Percentiles rank a stretch among this genome's conserved stretches.
phyloP scores from a whole-genome alignment of 2,888 invertebrate genomes.

The Pandemis heparana region DNA sequence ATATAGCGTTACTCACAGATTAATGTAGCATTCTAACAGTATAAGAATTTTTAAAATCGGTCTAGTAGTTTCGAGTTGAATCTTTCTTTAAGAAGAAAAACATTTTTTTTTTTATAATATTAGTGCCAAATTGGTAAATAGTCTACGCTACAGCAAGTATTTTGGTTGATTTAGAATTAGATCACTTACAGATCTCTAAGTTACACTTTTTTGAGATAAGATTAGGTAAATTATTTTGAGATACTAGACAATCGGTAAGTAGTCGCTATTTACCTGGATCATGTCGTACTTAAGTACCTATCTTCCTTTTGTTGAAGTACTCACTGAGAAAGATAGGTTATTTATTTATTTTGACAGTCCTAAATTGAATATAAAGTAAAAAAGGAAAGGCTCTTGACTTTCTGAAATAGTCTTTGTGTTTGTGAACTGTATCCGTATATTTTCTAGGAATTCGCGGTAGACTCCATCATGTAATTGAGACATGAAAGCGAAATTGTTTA shows the following conservation, averaged over 20 bases:
- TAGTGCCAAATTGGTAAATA: too few species aligned
- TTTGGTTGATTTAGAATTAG: too few species aligned
- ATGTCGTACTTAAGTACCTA: not conserved
- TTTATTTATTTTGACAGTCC: slow-evolving; percentile 33
- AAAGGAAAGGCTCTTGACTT: slow-evolving; percentile 15
- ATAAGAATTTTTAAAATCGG: too few species aligned
- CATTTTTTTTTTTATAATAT: too few species aligned
- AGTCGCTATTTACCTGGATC: not conserved
- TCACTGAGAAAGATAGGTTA: slow-evolving; percentile 5
- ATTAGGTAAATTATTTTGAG: too few species aligned
- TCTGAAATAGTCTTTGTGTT: slow-evolving; percentile 21
- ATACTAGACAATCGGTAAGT: not conserved
- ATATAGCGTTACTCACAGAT: too few species aligned
- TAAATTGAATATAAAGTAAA: slow-evolving; percentile 22
- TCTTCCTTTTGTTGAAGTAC: slow-evolving; percentile 10
- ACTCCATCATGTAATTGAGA: not conserved
- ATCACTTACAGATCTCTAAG: not conserved
- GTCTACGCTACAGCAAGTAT: too few species aligned
- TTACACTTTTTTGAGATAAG: too few species aligned
- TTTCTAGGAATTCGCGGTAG: not conserved
- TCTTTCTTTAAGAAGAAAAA: too few species aligned
- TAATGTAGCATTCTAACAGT: too few species aligned
- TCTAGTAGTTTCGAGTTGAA: too few species aligned
- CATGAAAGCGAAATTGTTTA: not conserved
- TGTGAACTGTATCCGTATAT: slow-evolving; percentile 13